These are phyloP conservation scores for Crypturellus tataupa DNA, from an alignment of 2,797 vertebrate species.

Conservation along the genomic window DNA sequence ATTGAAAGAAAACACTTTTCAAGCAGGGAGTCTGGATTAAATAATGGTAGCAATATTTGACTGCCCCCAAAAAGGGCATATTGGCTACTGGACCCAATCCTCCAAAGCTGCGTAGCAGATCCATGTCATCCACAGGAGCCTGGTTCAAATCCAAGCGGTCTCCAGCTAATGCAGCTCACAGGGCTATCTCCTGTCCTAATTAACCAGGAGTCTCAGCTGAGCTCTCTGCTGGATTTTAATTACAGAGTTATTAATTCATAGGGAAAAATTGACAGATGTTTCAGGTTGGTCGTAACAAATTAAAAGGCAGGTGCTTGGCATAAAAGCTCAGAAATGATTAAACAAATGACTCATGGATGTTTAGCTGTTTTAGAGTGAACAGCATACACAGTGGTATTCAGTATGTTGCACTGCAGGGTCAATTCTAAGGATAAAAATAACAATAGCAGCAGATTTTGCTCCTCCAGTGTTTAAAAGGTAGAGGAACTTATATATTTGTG, in stretches of 20 bases:
- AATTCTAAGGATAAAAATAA: neutral
- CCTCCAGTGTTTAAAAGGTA: neutral
- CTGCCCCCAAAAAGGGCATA: neutral
- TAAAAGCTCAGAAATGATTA: slow-evolving; percentile 47
- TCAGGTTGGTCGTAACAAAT: slow-evolving; percentile 75
- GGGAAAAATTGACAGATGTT: slow-evolving; percentile 72
- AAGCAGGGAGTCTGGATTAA: neutral
- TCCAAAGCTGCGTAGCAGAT: neutral
- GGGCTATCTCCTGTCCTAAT: slow-evolving; percentile 66
- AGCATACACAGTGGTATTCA: neutral
- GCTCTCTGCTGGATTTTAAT: slow-evolving; percentile 80
- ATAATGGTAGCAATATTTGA: neutral
- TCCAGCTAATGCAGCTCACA: neutral
- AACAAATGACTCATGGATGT: slow-evolving; percentile 21
- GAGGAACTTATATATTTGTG: neutral
- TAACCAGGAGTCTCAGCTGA: slow-evolving; percentile 69
- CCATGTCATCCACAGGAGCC: neutral
- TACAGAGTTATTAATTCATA: slow-evolving; percentile 77
- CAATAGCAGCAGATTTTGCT: neutral
- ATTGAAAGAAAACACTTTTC: neutral
- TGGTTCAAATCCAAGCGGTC: neutral
- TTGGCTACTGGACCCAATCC: neutral
- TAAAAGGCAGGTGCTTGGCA: slow-evolving; percentile 69
- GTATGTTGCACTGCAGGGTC: neutral
- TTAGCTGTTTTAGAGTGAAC: slow-evolving; percentile 15